Evolutionary conservation across 2,797 vertebrate genomes (phyloP).

Genomic region (Florisuga fusca): DNA sequence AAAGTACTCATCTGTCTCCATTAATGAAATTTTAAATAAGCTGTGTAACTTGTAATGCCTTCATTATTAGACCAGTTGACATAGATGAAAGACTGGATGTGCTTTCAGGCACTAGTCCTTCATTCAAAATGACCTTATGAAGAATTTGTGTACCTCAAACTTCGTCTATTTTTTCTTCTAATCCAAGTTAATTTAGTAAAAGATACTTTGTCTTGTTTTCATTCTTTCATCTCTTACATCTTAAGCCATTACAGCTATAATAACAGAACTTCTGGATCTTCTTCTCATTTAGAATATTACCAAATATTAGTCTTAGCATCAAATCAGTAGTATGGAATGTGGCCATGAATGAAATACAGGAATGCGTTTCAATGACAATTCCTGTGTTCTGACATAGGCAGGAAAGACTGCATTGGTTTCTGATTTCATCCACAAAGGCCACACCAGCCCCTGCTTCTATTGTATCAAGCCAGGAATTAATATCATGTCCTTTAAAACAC

Average conservation of each 20-base stretch:
- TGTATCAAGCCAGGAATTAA: neutral
- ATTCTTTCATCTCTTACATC: neutral
- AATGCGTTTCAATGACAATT: neutral
- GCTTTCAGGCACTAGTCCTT: neutral
- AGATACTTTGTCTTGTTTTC: neutral
- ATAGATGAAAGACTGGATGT: neutral
- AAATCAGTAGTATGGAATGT: neutral
- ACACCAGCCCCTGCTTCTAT: neutral
- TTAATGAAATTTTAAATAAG: neutral
- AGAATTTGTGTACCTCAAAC: neutral
- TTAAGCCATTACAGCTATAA: slow-evolving; percentile 43
- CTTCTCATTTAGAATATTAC: neutral
- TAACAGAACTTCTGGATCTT: slow-evolving; percentile 13
- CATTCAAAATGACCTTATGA: neutral
- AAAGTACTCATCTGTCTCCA: neutral
- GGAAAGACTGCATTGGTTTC: neutral
- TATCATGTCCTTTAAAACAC: neutral
- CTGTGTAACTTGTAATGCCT: neutral
- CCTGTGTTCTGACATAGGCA: neutral
- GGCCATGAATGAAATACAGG: neutral
- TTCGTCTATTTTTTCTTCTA: slow-evolving; percentile 25
- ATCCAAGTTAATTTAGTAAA: slow-evolving; percentile 28
- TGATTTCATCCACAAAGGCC: neutral
- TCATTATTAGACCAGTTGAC: neutral
- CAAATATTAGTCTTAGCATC: slow-evolving; percentile 32